Evolutionary conservation across 2,797 vertebrate genomes (phyloP).

Genomic region (Scleropages formosus): DNA sequence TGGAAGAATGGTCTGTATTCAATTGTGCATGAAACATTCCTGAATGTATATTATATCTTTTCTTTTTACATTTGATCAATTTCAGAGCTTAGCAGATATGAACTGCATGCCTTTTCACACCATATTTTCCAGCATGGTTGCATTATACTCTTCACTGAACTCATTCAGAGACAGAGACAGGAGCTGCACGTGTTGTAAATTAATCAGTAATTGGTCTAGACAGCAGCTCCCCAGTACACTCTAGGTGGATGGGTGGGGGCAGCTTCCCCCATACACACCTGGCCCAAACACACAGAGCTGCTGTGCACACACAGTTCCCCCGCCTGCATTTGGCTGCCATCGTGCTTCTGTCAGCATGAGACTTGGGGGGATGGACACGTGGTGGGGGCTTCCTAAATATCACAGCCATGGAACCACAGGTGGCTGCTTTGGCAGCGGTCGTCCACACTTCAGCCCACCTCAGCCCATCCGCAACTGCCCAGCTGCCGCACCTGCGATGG

Average conservation of each 20-base stretch:
- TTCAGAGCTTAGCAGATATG: too few species aligned
- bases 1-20: too few species aligned
- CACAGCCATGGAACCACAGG: slow-evolving; percentile 68
- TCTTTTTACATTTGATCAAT: too few species aligned
- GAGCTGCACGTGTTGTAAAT: slow-evolving; percentile 4
- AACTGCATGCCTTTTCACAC: not conserved
- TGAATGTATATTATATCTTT: too few species aligned
- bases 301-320: not conserved
- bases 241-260: not conserved
- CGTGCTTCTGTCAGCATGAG: not conserved
- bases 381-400: slow-evolving; percentile 70
- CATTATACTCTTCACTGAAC: slow-evolving; percentile 1
- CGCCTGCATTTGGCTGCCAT: slow-evolving; percentile 30
- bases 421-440: slow-evolving; percentile 64
- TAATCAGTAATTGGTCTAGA: slow-evolving; percentile 26
- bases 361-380: slow-evolving; percentile 38
- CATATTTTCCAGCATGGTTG: not conserved
- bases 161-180: not conserved
- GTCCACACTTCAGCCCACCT: slow-evolving; percentile 26
- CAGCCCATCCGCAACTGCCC: slow-evolving; percentile 6
- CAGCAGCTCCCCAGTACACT: slow-evolving; percentile 1
- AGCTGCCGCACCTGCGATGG: slow-evolving; percentile 16
- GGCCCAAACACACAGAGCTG: not conserved
- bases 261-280: not conserved
- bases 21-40: too few species aligned